A percentile compares a stretch with the other conserved stretches of the same genome.
Conservation (phyloP, 2,113 vertebrate genomes). For the Perca flavescens region DNA sequence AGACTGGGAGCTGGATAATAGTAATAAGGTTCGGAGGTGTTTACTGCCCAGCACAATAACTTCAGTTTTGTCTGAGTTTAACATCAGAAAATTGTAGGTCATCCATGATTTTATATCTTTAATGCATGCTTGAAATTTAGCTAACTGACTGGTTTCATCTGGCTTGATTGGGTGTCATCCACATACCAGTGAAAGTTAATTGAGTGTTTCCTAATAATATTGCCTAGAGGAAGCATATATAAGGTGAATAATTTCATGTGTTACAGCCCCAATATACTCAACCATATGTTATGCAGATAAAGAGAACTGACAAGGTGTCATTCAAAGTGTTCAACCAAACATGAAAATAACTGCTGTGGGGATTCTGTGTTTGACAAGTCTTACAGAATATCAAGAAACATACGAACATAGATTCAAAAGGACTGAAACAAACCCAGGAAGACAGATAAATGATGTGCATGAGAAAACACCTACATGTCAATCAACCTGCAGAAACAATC, state of each 20-base stretch:
- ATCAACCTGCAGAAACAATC: neutral
- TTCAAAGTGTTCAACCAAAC: slow-evolving; percentile 5
- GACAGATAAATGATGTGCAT: neutral
- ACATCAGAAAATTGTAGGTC: too few relatives aligned
- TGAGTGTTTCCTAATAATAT: too few relatives aligned
- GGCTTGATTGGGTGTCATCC: too few relatives aligned
- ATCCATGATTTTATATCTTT: too few relatives aligned
- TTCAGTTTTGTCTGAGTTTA: too few relatives aligned
- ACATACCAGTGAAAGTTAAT: too few relatives aligned
- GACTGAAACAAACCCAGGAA: neutral
- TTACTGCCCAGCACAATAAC: too few relatives aligned
- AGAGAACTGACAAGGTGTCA: neutral
- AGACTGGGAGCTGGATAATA: too few relatives aligned
- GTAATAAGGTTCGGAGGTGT: too few relatives aligned
- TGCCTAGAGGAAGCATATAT: too few relatives aligned
- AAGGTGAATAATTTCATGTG: neutral
- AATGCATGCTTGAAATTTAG: too few relatives aligned
- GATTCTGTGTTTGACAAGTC: neutral
- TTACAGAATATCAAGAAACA: neutral
- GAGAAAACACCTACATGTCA: neutral
- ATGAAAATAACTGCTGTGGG: slow-evolving; percentile 12
- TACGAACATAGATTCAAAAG: neutral
- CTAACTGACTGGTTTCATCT: too few relatives aligned
- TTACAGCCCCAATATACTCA: neutral
- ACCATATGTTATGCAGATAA: neutral